These are phyloP conservation scores for Tridacna gigas DNA, from an alignment of 2,888 invertebrate species.

Conservation along the genomic window DNA sequence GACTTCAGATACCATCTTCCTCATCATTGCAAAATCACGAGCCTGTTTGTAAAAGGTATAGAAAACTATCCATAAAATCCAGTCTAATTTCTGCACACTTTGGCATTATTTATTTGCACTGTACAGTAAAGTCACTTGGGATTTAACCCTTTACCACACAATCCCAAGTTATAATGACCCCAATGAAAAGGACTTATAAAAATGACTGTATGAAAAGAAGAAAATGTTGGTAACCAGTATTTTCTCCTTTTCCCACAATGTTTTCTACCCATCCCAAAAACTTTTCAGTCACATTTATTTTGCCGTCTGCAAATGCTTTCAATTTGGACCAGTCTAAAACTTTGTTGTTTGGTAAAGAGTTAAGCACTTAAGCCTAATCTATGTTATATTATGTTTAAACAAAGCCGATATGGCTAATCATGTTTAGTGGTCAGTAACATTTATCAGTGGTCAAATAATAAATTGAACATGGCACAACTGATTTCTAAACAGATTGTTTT, in stretches of 20 bases:
- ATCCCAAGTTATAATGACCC: background rate
- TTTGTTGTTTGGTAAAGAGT: too few species aligned
- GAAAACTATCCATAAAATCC: too few species aligned
- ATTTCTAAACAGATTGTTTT: background rate
- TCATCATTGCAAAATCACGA: too few species aligned
- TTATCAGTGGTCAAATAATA: slow-evolving; percentile 14
- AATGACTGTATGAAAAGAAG: background rate
- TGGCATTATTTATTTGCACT: too few species aligned
- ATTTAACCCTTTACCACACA: background rate
- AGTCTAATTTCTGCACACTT: too few species aligned
- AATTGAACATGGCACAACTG: background rate
- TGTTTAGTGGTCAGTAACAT: slow-evolving; percentile 8
- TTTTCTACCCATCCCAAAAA: background rate
- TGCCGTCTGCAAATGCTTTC: too few species aligned
- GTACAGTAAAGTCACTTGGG: too few species aligned
- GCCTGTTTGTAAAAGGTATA: too few species aligned
- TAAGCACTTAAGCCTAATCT: background rate
- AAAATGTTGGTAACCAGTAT: background rate
- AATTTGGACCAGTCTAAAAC: too few species aligned
- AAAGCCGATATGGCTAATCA: slow-evolving; percentile 1
- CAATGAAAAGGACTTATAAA: background rate
- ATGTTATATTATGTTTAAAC: background rate
- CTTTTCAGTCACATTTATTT: background rate
- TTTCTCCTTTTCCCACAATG: background rate
- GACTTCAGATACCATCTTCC: too few species aligned